Percentiles rank a stretch among this genome's conserved stretches.
phyloP scores from a whole-genome alignment of 2,797 vertebrate species.

The Galaxias olidus region DNA sequence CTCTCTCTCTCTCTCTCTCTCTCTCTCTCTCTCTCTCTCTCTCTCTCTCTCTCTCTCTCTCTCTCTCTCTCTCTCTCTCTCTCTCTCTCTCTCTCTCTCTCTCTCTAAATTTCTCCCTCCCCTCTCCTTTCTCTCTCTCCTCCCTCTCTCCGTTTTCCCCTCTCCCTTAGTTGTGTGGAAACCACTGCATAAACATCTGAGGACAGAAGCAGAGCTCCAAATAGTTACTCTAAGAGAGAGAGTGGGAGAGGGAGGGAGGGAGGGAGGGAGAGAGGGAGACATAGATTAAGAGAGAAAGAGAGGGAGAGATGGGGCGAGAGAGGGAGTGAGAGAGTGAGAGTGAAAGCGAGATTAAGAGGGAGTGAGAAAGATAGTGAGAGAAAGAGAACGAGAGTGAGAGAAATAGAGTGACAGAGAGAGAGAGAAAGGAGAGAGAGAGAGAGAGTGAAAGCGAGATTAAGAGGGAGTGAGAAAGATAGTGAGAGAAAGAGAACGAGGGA shows the following conservation, averaged over 20 bases:
- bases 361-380: neutral
- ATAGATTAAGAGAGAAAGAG: neutral
- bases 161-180: neutral
- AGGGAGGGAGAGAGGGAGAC: conserved; percentile 11
- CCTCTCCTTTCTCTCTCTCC: neutral
- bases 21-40: conserved; percentile 12
- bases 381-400: neutral
- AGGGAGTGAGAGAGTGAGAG: neutral
- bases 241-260: too few species aligned
- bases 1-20: neutral
- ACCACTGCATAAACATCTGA: conserved; percentile 24
- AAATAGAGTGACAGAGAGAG: neutral
- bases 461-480: conserved; percentile 15
- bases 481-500: neutral
- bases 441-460: conserved; percentile 6
- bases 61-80: neutral
- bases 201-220: conserved; percentile 4
- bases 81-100: neutral
- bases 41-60: conserved; percentile 17
- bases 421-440: conserved; percentile 18
- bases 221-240: too few species aligned
- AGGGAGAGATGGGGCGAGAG: conserved; percentile 10
- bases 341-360: too few species aligned
- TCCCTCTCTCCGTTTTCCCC: neutral
- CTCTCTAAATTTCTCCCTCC: neutral